Evolutionary conservation across 2,888 invertebrate species (phyloP), one percentile per base, ranked within the genome.

Genomic region (Tenthredo amoena): DNA sequence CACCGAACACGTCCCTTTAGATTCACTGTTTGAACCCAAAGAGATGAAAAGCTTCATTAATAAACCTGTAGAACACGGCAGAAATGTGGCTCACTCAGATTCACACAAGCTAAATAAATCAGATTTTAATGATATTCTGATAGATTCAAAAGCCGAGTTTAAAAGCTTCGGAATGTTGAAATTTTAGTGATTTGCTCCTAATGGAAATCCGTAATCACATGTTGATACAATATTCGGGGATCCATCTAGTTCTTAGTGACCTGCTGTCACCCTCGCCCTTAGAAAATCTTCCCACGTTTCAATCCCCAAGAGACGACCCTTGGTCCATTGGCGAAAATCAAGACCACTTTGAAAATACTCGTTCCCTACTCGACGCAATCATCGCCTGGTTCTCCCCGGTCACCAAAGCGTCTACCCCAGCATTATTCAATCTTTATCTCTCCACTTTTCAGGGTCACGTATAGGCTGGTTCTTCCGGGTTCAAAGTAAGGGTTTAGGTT

Each of bases 281-380:
- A n/a, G 18, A 50, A 77, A 31, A 77, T 31, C 26, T 40, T 37
- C n/a, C 72, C 72, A 18, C 72, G 6, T 31, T 1, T 31, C 7
- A 31, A 50, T 77, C 31, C 31, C 55, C 77, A 34, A 77, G 34
- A 77, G 50, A 77, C 47, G 26, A 31, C 40, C 77, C 50, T 50
- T 31, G 77, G 50, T 77, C 77, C 77, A 55, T 77, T 77, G 77
- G 18, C 55, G 31, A 31, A 34, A 77, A 77, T 77, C 50, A 77
- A 47, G 77, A 55, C 77, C 77, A 77, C 47, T 77, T 55, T 77
- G 31, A 18, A 55, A 55, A 77, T 77, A 50, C 31, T 55, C 34
- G 47, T 50, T 26, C 50, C 34, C 9, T 31, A 18, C 77, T n/a
- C 26, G n/a, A 34, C 34, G 77, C 62, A 76, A 47, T 47, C 76